Evolutionary conservation across 2,113 vertebrate genomes (phyloP), one percentile per base, ranked within the genome.

Genomic region (Petaurus breviceps): DNA sequence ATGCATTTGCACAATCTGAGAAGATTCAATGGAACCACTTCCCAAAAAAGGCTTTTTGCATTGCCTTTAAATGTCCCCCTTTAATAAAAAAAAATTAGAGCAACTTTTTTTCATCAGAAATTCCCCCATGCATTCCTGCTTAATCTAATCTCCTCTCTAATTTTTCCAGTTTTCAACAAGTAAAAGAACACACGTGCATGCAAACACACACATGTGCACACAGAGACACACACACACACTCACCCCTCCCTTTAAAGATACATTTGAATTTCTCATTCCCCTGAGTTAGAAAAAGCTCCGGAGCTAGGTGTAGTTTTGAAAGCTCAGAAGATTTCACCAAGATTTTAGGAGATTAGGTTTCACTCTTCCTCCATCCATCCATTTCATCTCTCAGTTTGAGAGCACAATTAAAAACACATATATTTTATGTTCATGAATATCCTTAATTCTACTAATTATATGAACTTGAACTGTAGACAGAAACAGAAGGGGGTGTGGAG

Each of bases 321-420:
- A 91, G 96, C 96, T 96, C 94, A 95, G 91, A 92, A 96, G 89
- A 94, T 97, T 96, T 97, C 95, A 97, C 91, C 54, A 94, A 93
- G 95, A 96, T 95, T 68, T 96, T 97, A 94, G 94, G 51, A 37
- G 92, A 91, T 53, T 53, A 54, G 68, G 93, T 97, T 94, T 26
- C 96, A 51, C 61, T 94, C 16, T 94, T 89, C 43, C 90, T 94
- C 37, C 14, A 47, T 0, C 22, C 55, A 93, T 96, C 94, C 94
- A 94, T 96, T 55, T 28, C 54, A 90, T 90, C 94, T 0, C 2
- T 92, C 3, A 49, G 26, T 89, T 96, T 96, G 92, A 89, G 31
- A 97, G 68, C 31, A 96, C 14, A 93, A 96, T 94, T 96, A 97
- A 97, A 47, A 26, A 92, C 47, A 95, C 37, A 23, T 57, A 93